Base-by-base conservation (phyloP, 1,140 invertebrate genomes). In the Brachionus rotundiformis region DNA sequence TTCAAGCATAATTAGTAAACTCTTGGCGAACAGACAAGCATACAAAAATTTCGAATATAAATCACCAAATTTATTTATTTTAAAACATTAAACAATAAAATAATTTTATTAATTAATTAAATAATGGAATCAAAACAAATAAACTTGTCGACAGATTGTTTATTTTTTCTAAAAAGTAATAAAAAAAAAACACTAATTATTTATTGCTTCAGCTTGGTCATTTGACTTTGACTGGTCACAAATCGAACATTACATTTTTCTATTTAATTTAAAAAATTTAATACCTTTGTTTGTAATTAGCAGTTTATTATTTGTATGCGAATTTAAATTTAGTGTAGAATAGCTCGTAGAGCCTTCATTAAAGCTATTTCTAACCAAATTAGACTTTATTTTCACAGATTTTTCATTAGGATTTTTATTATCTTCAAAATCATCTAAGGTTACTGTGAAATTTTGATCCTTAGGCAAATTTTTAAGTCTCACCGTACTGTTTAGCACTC, bases 301-400 rank as follows among this genome's bases (percentile, higher is more conserved):
- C 39, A 73, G 25, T 13, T 47, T 73, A 25, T 73, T 39, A 16
- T 71, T 71, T n/a, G 29, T 7, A 23, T 36, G 39, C n/a, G 19
- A 36, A 47, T 73, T 73, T 73, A 73, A 73, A 73, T 73, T 73
- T 1, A 73, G 19, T 16, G 39, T 27, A 41, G 68, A 73, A 44
- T 31, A 73, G n/a, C 68, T 73, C 10, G 23, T 44, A 23, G 68
- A 2, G 31, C 31, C 61, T 25, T 73, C 68, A 73, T 41, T 36
- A 3, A 71, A 36, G 11, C 65, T 71, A 39, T 36, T 33, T 41
- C 16, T 33, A 0, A 36, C 31, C 19, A 71, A 6, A 25, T 73
- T 73, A 10, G 39, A 44, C 16, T 23, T 44, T 1, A 41, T 27
- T 44, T 27, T 41, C 5, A 44, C 23, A 13, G 68, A 73, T 25